These are phyloP conservation scores for Drosophila sechellia DNA, from an alignment of 1,140 invertebrate species.

Conservation along the genomic window DNA sequence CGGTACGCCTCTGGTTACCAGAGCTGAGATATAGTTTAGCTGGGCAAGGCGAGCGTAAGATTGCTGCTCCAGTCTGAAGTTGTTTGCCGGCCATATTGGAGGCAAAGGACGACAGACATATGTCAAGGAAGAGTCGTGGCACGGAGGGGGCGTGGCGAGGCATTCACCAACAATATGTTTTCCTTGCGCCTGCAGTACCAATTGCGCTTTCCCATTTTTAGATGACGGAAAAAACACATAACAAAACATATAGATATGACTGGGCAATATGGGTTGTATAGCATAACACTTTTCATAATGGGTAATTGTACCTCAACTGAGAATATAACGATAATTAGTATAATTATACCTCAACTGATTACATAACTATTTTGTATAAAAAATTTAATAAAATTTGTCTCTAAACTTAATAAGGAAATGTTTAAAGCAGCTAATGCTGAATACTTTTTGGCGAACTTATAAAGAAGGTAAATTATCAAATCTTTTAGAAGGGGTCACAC, in stretches of 20 bases:
- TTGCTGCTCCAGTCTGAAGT: slow-evolving; percentile 46
- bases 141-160: neutral
- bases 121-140: slow-evolving; percentile 25
- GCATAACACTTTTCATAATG: too few relatives aligned
- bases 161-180: slow-evolving; percentile 51
- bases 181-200: slow-evolving; percentile 51
- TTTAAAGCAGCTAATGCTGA: too few relatives aligned
- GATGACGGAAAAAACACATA: neutral
- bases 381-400: too few relatives aligned
- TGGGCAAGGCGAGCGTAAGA: slow-evolving; percentile 22
- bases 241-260: neutral
- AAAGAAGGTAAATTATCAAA: too few relatives aligned
- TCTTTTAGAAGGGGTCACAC: too few relatives aligned
- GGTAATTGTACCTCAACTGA: too few relatives aligned
- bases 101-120: slow-evolving; percentile 55
- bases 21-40: neutral
- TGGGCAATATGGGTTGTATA: neutral
- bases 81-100: slow-evolving; percentile 50
- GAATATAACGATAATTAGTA: too few relatives aligned
- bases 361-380: too few relatives aligned
- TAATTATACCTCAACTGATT: too few relatives aligned
- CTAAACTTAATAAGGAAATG: too few relatives aligned
- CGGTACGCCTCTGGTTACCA: neutral
- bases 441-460: too few relatives aligned
- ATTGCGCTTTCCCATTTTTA: slow-evolving; percentile 28